Conservation (phyloP, 2,797 vertebrate species). For the Momotus momota region DNA sequence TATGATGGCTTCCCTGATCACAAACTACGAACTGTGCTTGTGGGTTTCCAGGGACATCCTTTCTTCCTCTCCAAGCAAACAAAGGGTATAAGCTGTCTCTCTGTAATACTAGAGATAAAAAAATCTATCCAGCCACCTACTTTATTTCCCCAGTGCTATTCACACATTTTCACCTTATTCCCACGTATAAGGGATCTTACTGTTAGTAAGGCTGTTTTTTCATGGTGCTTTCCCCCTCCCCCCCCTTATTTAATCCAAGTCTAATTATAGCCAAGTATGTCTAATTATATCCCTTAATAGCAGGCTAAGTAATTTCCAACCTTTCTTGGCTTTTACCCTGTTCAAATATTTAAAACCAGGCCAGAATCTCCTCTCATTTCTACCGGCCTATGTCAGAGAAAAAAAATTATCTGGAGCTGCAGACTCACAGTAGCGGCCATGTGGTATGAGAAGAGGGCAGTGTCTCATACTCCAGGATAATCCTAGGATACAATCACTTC, state of each 20-base stretch:
- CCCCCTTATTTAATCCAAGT: slow-evolving; percentile 50
- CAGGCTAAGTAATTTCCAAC: slow-evolving; percentile 69
- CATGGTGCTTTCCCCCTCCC: not conserved
- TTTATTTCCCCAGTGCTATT: slow-evolving; percentile 42
- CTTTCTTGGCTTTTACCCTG: slow-evolving; percentile 67
- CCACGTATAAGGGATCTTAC: slow-evolving; percentile 4
- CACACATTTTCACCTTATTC: slow-evolving; percentile 18
- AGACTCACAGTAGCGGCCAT: not conserved
- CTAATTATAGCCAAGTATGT: slow-evolving; percentile 63
- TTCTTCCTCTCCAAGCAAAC: not conserved
- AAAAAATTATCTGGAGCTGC: slow-evolving; percentile 28
- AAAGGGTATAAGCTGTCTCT: not conserved
- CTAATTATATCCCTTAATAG: slow-evolving; percentile 70
- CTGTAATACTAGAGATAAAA: not conserved
- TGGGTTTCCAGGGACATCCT: not conserved
- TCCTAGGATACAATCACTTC: not conserved
- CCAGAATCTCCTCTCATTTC: slow-evolving; percentile 51
- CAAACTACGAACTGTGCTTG: not conserved
- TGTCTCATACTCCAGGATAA: not conserved
- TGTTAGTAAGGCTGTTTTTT: slow-evolving; percentile 22
- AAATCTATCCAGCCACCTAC: not conserved
- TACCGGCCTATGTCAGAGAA: not conserved
- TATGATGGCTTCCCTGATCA: not conserved
- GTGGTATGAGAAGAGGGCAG: not conserved
- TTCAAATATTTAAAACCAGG: slow-evolving; percentile 66